Evolutionary conservation across 1,140 invertebrate genomes (phyloP).

Genomic region (Euborellia annulipes): DNA sequence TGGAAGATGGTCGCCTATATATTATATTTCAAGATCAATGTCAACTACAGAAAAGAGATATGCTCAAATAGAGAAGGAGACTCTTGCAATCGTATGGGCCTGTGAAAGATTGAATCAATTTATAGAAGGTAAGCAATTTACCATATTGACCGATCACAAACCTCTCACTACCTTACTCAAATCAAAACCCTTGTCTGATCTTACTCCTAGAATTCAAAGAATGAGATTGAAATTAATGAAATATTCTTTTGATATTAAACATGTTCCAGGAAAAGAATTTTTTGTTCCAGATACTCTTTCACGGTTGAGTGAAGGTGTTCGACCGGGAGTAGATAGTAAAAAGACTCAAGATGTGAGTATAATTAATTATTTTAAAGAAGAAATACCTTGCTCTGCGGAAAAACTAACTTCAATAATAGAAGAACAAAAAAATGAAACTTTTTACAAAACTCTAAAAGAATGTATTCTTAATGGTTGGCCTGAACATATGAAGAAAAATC

Average conservation of each 20-base stretch:
- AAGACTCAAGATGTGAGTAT: not conserved
- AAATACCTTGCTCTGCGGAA: not conserved
- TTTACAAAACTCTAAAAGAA: not conserved
- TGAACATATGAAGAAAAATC: not conserved
- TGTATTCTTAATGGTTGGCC: not conserved
- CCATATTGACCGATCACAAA: constrained; percentile 28
- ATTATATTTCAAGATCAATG: constrained; percentile 22
- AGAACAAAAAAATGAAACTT: not conserved
- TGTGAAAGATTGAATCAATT: constrained; percentile 23
- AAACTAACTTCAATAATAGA: not conserved
- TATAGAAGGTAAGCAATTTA: constrained; percentile 25
- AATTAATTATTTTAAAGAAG: not conserved
- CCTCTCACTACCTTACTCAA: too few relatives aligned
- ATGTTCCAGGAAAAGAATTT: not conserved
- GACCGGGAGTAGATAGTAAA: not conserved
- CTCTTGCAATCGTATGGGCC: constrained; percentile 14
- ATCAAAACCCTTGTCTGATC: too few relatives aligned
- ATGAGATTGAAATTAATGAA: not conserved
- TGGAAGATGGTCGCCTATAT: constrained; percentile 15
- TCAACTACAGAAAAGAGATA: constrained; percentile 12
- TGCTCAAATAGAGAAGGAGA: constrained; percentile 20
- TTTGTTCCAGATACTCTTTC: not conserved
- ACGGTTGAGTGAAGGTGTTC: not conserved
- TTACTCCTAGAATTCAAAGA: too few relatives aligned
- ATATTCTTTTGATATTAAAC: not conserved